Evolutionary conservation across 2,113 vertebrate species (phyloP), one percentile per base, ranked within the genome.

Genomic region (Tenebrosternarchus preto): DNA sequence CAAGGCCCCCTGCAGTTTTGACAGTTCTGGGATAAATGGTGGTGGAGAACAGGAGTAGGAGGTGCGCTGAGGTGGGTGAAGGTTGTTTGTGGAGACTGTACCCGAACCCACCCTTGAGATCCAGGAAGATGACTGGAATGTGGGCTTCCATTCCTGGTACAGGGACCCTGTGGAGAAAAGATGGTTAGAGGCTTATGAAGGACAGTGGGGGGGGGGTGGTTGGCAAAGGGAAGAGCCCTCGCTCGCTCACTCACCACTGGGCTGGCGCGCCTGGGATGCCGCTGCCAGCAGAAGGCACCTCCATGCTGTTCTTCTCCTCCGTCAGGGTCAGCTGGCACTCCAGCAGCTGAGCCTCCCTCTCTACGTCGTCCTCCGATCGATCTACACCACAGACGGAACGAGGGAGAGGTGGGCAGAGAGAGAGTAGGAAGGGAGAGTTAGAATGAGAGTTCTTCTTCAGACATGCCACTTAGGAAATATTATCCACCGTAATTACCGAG

Each of bases 211-310:
- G 0, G 82, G 76, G 7, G 73, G 73, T 0, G 87, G 55, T 92
- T 89, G 80, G 39, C 46, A 2, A 67, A 5, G 46, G 5, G 19
- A 8, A 5, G 11, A 3, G 20, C 0, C n/a, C 2, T 36, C 33
- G 43, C 5, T 15, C 27, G 12, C 17, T 36, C 3, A 16, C 91
- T 0, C 90, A 98, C 98, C 98, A 98, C 76, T 98, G 95, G 0
- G 98, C 98, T 0, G 98, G 97, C 15, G 98, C 95, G 72, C 98
- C 98, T 0, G 98, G 98, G 78, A 98, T 98, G 0, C 96, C 96
- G 5, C 98, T 98, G 88, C 98, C 97, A 31, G 96, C 96, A 61
- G 96, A 97, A 81, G 98, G 98, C 84, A 99, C 96, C 95, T 98
- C 94, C 0, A 98, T 96, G 0, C 96, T 95, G 0, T 99, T 99